Evolutionary conservation across 2,888 invertebrate genomes (phyloP), one percentile per base, ranked within the genome.

Genomic region (Eupithecia pulchellata): DNA sequence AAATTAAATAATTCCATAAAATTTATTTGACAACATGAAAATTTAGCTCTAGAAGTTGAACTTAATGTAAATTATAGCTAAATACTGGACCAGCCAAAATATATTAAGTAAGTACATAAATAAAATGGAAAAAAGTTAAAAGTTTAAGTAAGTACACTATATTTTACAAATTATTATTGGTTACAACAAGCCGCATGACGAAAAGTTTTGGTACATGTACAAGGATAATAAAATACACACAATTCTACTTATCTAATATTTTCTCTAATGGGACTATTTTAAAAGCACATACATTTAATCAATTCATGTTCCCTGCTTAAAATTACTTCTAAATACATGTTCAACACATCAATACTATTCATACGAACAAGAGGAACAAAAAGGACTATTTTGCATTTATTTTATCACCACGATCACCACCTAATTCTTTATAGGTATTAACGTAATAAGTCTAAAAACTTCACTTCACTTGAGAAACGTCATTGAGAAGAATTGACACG

Each of bases 21-120:
- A 57, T 29, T 27, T 57, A 57, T 25, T 52, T 52, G 11, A 52
- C 52, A 20, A 13, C 9, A 20, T 25, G 20, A 32, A 57, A 62
- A 62, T 34, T 34, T 27, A 32, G 62, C 14, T 66, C 57, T 47
- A 68, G 17, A 57, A 57, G 8, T 29, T 60, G 32, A 3, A 30
- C 20, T 4, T 52, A 52, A 52, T 25, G 3, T 20, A 60, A 64
- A 39, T 58, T 52, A 55, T 27, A 64, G 36, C 29, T 68, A 34
- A n/a, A 47, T 30, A 75, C 77, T 86, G 88, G 88, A 79, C 88
- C 88, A 88, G 88, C 87, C 88, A 86, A 82, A 79, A 73, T 66
- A 73, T 76, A 74, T 79, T 78, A 73, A n/a, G 64, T n/a, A n/a
- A 79, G 64, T 67, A 69, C 64, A 20, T 72, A 68, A 68, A 39